Evolutionary conservation across 2,797 vertebrate species (phyloP).

Genomic region (Strix occidentalis): DNA sequence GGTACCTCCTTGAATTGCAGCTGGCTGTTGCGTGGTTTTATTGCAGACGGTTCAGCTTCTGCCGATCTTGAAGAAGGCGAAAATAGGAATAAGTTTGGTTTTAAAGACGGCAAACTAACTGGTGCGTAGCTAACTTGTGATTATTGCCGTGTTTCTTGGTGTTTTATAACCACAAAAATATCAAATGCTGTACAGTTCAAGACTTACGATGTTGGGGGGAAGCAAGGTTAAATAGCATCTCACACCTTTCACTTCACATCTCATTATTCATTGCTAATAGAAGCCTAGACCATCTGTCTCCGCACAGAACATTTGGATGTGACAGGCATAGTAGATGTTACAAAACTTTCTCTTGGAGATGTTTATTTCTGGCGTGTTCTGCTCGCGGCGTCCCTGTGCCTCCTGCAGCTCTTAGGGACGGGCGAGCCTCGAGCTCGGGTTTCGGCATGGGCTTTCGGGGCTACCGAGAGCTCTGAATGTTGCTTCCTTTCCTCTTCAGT

Average conservation of each 20-base stretch:
- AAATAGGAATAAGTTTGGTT: neutral
- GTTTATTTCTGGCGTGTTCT: conserved; percentile 11
- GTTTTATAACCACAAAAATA: conserved; percentile 42
- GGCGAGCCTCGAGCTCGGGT: no score
- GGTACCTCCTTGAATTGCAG: neutral
- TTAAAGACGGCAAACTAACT: neutral
- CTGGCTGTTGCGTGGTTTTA: rapidly evolving
- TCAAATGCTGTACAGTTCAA: conserved; percentile 22
- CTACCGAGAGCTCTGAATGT: neutral
- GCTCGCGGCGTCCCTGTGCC: neutral
- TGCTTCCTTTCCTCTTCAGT: neutral
- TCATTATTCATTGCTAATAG: conserved; percentile 74
- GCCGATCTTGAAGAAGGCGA: neutral
- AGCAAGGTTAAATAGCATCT: conserved; percentile 70
- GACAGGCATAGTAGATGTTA: conserved; percentile 55
- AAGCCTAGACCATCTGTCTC: conserved; percentile 69
- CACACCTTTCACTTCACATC: conserved; percentile 67
- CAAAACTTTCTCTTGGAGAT: neutral
- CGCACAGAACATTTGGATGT: conserved; percentile 33
- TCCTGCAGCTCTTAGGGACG: neutral
- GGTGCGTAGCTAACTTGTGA: neutral
- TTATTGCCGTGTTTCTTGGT: neutral
- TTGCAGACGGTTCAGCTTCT: neutral
- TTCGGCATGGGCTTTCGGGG: rapidly evolving
- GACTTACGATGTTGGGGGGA: conserved; percentile 29